A percentile compares a stretch with the other conserved stretches of the same genome.
Evolutionary conservation across 2,888 invertebrate genomes (phyloP).

Genomic region (Drosophila hamatofila): DNA sequence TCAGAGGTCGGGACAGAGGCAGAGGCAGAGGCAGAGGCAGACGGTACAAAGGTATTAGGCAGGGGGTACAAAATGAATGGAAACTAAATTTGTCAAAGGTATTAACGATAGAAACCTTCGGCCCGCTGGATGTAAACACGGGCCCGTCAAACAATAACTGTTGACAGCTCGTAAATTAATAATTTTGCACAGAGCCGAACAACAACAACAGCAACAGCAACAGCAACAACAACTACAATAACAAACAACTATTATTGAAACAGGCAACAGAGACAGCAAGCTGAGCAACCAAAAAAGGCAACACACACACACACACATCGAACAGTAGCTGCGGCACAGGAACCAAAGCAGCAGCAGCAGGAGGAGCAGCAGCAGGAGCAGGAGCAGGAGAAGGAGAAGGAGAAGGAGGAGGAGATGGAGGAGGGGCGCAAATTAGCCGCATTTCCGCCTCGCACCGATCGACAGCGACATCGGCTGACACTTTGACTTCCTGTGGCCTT

Average conservation of each 20-base stretch:
- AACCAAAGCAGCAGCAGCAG: background rate
- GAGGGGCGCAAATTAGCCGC: conserved; percentile 71
- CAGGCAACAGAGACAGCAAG: conserved; percentile 32
- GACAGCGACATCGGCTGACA: conserved; percentile 55
- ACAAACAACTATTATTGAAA: conserved; percentile 23
- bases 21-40: conserved; percentile 6
- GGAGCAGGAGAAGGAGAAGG: background rate
- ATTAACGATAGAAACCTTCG: conserved; percentile 53
- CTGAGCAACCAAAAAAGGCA: conserved; percentile 41
- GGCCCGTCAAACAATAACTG: conserved; percentile 73
- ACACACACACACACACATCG: conserved; percentile 4
- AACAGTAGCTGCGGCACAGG: conserved; percentile 34
- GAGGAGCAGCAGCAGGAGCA: no score
- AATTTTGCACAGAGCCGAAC: conserved; percentile 65
- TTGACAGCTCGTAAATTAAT: conserved; percentile 81
- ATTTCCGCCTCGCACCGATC: conserved; percentile 70
- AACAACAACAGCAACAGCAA: background rate
- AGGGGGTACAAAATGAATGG: conserved; percentile 32
- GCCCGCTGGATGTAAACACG: conserved; percentile 69
- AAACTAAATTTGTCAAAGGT: conserved; percentile 72
- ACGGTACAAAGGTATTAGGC: conserved; percentile 22
- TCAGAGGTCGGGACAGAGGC: conserved; percentile 14
- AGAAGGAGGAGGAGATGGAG: conserved; percentile 1
- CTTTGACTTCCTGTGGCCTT: conserved; percentile 80
- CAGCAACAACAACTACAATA: conserved; percentile 15